These are phyloP conservation scores for Campylomormyrus tamandua DNA, from an alignment of 2,113 vertebrate species.

Conservation along the genomic window DNA sequence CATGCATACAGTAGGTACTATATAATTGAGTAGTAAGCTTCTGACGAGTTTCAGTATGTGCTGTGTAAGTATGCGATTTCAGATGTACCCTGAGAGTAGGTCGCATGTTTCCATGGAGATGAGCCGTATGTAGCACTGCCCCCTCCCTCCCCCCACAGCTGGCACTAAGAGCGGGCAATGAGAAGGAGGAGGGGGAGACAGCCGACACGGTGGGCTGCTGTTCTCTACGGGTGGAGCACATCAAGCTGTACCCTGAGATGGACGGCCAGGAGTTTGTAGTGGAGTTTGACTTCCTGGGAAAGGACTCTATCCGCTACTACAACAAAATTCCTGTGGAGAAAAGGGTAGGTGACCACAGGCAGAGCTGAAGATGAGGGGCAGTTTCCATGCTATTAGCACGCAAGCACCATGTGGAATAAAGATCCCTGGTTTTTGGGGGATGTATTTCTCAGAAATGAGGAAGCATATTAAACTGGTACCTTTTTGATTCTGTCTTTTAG, in stretches of 20 bases:
- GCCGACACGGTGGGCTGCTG: slow-evolving; percentile 94
- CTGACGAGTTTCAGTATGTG: not conserved
- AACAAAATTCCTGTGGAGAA: slow-evolving; percentile 97
- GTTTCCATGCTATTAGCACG: not conserved
- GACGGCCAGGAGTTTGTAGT: slow-evolving; percentile 92
- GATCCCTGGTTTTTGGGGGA: not conserved
- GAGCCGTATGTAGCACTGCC: not conserved
- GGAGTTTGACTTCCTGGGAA: slow-evolving; percentile 93
- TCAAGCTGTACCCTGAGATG: slow-evolving; percentile 79
- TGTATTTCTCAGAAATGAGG: not conserved
- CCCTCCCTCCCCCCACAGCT: slow-evolving; percentile 55
- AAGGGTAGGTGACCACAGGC: slow-evolving; percentile 61
- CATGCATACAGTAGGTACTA: not conserved
- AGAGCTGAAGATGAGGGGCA: not conserved
- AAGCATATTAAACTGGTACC: not conserved
- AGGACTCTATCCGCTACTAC: slow-evolving; percentile 97
- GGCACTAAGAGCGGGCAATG: slow-evolving; percentile 90
- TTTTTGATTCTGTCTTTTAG: slow-evolving; percentile 44
- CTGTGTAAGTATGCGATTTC: not conserved
- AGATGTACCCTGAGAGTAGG: not conserved
- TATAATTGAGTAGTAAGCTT: not conserved
- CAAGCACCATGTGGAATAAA: not conserved
- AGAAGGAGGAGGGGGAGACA: slow-evolving; percentile 95
- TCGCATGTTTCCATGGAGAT: not conserved
- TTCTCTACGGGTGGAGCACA: slow-evolving; percentile 89